These are phyloP conservation scores for Neostethus bicornis DNA, from an alignment of 2,797 vertebrate genomes.

Conservation along the genomic window DNA sequence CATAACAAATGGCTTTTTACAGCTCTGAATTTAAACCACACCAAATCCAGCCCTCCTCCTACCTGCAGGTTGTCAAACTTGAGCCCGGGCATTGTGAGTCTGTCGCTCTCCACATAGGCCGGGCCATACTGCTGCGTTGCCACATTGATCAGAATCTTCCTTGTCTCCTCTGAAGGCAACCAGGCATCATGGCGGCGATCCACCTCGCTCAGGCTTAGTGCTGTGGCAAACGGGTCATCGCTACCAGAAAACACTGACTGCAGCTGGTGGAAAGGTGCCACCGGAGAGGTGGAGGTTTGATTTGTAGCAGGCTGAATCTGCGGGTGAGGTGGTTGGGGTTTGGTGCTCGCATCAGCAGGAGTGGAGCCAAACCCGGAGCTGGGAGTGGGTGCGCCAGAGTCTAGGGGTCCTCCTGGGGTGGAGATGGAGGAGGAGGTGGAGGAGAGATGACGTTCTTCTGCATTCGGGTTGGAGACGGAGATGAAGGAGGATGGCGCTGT, in stretches of 20 bases:
- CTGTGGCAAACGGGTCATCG: constrained; percentile 93
- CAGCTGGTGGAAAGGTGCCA: constrained; percentile 86
- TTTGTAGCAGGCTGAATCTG: constrained; percentile 62
- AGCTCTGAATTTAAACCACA: too few relatives aligned
- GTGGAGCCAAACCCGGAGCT: constrained; percentile 63
- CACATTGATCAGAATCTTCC: constrained; percentile 85
- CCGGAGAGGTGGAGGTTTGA: constrained; percentile 39
- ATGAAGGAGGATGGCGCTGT: constrained; percentile 90
- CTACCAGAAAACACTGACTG: constrained; percentile 91
- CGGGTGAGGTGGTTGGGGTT: constrained; percentile 48
- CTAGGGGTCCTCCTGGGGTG: constrained; percentile 51
- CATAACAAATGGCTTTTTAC: too few relatives aligned
- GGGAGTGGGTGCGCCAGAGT: constrained; percentile 66
- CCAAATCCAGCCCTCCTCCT: constrained; percentile 31
- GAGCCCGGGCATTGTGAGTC: constrained; percentile 94
- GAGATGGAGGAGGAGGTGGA: constrained; percentile 72
- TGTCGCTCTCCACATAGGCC: constrained; percentile 85
- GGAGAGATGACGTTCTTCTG: constrained; percentile 81
- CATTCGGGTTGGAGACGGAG: constrained; percentile 94
- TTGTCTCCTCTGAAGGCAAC: constrained; percentile 90
- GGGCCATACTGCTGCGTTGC: constrained; percentile 87
- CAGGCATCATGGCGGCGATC: constrained; percentile 93
- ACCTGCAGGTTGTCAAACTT: constrained; percentile 99
- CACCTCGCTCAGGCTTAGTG: constrained; percentile 93
- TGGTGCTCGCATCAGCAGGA: constrained; percentile 55